Evolutionary conservation across 92 coral and sea anemone species (phyloP), one percentile per base, ranked within the genome.

Genomic region (Virgularia gustaviana): DNA sequence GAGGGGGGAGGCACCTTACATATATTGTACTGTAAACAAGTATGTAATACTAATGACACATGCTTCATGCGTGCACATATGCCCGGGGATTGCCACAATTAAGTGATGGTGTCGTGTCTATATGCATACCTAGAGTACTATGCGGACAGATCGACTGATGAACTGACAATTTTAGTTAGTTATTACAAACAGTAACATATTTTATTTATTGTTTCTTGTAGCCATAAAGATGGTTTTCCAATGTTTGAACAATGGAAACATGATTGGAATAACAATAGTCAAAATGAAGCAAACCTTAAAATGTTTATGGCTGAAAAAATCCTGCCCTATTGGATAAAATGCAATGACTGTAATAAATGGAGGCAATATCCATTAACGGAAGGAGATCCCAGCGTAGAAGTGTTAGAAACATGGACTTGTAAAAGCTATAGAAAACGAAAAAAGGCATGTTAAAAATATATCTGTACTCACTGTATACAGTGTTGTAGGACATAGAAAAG

Each of bases 311-410:
- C 88, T 18, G 99, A 94, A 52, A 81, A 65, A 76, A 72, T 94
- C 31, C 77, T 94, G 83, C 90, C 92, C 0, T 94, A 81, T 53
- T 94, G 99, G 99, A 80, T 94, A 32, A 87, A 89, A 81, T 94
- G 99, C 30, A 34, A 42, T 19, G 74, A 70, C 16, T 94, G 99
- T 59, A 72, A 71, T 23, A 94, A 94, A 33, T 94, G 99, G 99
- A 53, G 95, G 18, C 70, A 80, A 23, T 78, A 81, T 6, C 88
- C 89, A 16, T 59, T 42, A 31, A 65, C 57, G 18, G 81, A 78
- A 35, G 95, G 87, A 15, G 94, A 89, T 32, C 65, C 83, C 35
- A 79, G 82, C 38, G 75, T 78, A 39, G 90, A 85, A 22, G 42
- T 78, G 27, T 70, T 88, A 28, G 76, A 68, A 35, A 39, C 88